Percentiles rank a stretch among this genome's conserved stretches.
Conservation (phyloP, 2,113 vertebrate genomes). For the Pao palembangensis region DNA sequence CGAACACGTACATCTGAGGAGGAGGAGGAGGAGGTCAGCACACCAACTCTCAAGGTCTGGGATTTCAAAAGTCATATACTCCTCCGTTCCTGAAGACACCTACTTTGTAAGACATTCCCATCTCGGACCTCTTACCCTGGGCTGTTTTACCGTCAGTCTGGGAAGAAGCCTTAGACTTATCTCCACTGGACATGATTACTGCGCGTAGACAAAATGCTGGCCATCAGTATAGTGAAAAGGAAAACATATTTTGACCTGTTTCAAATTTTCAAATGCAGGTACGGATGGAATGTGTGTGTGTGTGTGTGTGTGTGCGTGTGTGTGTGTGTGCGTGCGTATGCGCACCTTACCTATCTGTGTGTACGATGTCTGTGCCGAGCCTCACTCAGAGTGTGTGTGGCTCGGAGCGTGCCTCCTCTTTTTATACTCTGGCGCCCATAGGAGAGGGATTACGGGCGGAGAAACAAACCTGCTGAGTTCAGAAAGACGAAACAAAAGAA, state of each 20-base stretch:
- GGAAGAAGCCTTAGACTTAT: constrained; percentile 76
- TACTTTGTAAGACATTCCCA: constrained; percentile 77
- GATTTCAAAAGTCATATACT: background rate
- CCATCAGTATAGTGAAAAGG: background rate
- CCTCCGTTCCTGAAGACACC: constrained; percentile 10
- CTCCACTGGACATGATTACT: constrained; percentile 79
- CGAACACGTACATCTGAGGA: constrained; percentile 76
- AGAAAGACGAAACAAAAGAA: constrained; percentile 73
- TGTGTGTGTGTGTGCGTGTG: constrained; percentile 19
- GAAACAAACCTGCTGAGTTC: constrained; percentile 75
- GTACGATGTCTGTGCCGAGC: constrained; percentile 59
- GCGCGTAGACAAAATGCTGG: background rate
- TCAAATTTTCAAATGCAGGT: background rate
- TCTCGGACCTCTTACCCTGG: constrained; percentile 78
- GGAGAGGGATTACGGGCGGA: constrained; percentile 69
- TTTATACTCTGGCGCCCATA: constrained; percentile 78
- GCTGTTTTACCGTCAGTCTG: constrained; percentile 77
- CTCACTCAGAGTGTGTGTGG: constrained; percentile 73
- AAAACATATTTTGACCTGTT: background rate
- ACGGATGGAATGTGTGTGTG: constrained; percentile 15
- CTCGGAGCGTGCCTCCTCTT: constrained; percentile 41
- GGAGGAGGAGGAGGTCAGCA: background rate
- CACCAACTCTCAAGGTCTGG: background rate
- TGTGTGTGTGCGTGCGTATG: constrained; percentile 21
- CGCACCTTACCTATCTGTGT: constrained; percentile 67